Evolutionary conservation across 1,140 invertebrate genomes (phyloP).

Genomic region (Varroa destructor): DNA sequence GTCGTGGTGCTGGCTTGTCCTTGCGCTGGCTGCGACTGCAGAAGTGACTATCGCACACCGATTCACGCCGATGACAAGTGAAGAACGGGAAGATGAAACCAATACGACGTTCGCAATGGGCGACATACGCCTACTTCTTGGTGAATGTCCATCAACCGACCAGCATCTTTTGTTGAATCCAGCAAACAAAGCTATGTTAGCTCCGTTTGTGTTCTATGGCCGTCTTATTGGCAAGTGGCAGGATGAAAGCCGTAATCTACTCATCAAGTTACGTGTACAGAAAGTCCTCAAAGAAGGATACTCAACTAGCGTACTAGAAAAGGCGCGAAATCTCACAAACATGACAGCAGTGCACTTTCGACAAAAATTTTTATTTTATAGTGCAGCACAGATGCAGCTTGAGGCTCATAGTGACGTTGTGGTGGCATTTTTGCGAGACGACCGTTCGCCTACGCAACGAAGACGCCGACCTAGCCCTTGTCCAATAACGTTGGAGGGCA

Average conservation of each 20-base stretch:
- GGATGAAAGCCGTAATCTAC: slow-evolving; percentile 12
- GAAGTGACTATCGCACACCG: too few relatives aligned
- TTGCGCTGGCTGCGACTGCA: too few relatives aligned
- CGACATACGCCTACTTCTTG: neutral
- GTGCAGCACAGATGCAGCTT: neutral
- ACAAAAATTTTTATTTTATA: neutral
- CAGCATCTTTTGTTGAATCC: slow-evolving; percentile 7
- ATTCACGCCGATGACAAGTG: too few relatives aligned
- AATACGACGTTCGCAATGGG: neutral
- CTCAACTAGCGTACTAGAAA: neutral
- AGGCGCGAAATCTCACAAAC: neutral
- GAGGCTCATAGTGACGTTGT: slow-evolving; percentile 8
- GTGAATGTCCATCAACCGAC: neutral
- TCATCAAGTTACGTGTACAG: slow-evolving; percentile 4
- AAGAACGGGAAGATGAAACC: too few relatives aligned
- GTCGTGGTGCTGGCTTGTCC: too few relatives aligned
- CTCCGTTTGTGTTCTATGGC: slow-evolving; percentile 2
- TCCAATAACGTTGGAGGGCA: neutral
- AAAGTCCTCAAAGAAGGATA: slow-evolving; percentile 22
- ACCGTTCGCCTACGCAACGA: neutral
- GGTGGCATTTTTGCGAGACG: neutral
- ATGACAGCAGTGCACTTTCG: slow-evolving; percentile 8
- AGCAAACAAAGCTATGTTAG: slow-evolving; percentile 7
- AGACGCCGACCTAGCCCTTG: neutral
- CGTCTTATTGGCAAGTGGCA: slow-evolving; percentile 21